Base-by-base conservation (phyloP, 1,140 invertebrate species). In the Trissolcus basalis region DNA sequence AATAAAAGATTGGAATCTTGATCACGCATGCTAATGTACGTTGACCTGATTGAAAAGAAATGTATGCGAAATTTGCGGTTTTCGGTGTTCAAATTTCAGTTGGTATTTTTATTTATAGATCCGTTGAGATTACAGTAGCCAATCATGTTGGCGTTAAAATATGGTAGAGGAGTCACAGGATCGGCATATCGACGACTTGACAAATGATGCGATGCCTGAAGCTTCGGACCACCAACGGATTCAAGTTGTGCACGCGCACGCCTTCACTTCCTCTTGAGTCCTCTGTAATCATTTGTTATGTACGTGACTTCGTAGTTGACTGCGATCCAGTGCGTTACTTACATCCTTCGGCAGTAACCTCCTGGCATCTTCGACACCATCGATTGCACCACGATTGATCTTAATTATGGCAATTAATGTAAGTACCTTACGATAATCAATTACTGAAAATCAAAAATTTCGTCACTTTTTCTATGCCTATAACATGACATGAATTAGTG, bases 101-200 rank as follows among this genome's bases (percentile, higher is more conserved):
- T 36, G 45, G 36, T 12, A 32, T 47, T 16, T 11, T 39, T n/a
- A 39, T 39, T 39, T 39, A 27, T 27, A 16, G 35, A 43, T 33
- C 15, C 8, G 43, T 65, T 27, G 55, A 82, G 80, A 87, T 86
- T 87, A 82, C 87, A 61, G 87, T 87, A 87, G 87, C 85, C 84
- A 85, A 86, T 85, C 85, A 84, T 78, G 83, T 54, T 84, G 85
- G 87, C 84, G 85, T 87, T 87, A 86, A 88, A 88, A 88, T 87
- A 87, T 88, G 86, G 79, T 87, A 86, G 87, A 87, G 85, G 82
- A 79, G 82, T 77, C 63, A 75, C 80, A 72, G 79, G 82, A 87
- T 86, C 84, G 82, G 84, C 85, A 82, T 85, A 87, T 88, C 86
- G 87, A 87, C 85, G 82, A 82, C 83, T 87, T 87, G 87, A 88